Evolutionary conservation across 92 coral and sea anemone species (phyloP), one percentile per base, ranked within the genome.

Genomic region (Siderastrea radians): DNA sequence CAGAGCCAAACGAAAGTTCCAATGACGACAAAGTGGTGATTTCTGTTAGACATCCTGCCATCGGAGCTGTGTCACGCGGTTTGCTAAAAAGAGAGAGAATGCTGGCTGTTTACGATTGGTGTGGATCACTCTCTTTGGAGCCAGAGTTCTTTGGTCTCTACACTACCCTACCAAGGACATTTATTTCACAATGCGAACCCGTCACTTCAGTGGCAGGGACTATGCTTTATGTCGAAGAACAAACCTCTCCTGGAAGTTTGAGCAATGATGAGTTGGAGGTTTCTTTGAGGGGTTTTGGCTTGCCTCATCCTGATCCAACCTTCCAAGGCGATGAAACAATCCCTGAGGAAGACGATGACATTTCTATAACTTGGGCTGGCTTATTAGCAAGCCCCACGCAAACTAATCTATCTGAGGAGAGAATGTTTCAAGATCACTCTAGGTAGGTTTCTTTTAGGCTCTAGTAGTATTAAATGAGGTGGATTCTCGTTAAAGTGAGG

Each of bases 251-350:
- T 45, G 55, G 47, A 48, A 71, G 75, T n/a, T 49, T 71, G 55
- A 71, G 75, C 57, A 71, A 71, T 71, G 75, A 71, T 49, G 75
- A 71, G 75, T 26, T 71, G 75, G 57, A 71, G 55, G 75, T 71
- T 10, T 49, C 75, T 48, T 4, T 48, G 17, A 71, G 43, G 6
- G 75, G 75, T 71, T 71, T 71, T 48, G 75, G 75, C 19, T 71
- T 71, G 59, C 54, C 38, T 8, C 75, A 45, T 61, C 66, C 3
- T 6, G 14, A 61, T 13, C 8, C 66, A 13, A 9, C n/a, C 63
- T 58, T 58, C 16, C 14, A 58, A 7, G 63, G 63, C 63, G 14
- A 58, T 58, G 63, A 58, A 58, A 58, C 63, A 12, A 58, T 3
- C 55, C 7, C 55, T 51, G 55, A 7, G 2, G 63, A 58, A 58